Evolutionary conservation across 2,888 invertebrate genomes (phyloP), one percentile per base, ranked within the genome.

Genomic region (Eupsilia transversa): DNA sequence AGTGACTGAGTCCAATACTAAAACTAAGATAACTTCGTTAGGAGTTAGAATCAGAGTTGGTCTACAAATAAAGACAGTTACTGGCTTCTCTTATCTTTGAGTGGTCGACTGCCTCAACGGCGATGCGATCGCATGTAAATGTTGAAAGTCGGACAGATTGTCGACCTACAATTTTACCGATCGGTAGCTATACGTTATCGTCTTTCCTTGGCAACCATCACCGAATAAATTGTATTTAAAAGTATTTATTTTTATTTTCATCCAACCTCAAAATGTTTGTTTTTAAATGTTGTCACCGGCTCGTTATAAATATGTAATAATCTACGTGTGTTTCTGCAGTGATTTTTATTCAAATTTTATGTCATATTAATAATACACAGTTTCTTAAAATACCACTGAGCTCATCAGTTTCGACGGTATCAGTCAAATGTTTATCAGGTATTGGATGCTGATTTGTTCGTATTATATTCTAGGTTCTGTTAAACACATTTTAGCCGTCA

Each of bases 91-190:
- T 87, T 87, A 87, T 87, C 87, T 79, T 57, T 64, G 70, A 78
- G 70, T 73, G 70, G 77, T 79, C 46, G 78, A 80, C 83, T 75
- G 78, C 70, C 43, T 79, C 59, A 61, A 59, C 65, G 57, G 74
- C 77, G 82, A 87, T 87, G 72, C 30, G 74, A 87, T 87, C 81
- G 72, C 74, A 83, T 77, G 80, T 86, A 69, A 84, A 85, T 85
- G 82, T 87, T 86, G 83, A 87, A 87, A 86, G 84, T 83, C 82
- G 80, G 84, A 82, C 86, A 75, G 76, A 82, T 80, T 77, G 84
- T 83, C 84, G 87, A 84, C 88, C 89, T 80, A 89, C 85, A 87
- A 88, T 81, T 80, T 84, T 84, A 75, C 74, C 71, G 84, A 86
- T 88, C 78, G 68, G 84, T 84, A 81, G 86, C 81, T 76, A 52